phyloP scores from a whole-genome alignment of 2,113 vertebrate species.

The Sula dactylatra region DNA sequence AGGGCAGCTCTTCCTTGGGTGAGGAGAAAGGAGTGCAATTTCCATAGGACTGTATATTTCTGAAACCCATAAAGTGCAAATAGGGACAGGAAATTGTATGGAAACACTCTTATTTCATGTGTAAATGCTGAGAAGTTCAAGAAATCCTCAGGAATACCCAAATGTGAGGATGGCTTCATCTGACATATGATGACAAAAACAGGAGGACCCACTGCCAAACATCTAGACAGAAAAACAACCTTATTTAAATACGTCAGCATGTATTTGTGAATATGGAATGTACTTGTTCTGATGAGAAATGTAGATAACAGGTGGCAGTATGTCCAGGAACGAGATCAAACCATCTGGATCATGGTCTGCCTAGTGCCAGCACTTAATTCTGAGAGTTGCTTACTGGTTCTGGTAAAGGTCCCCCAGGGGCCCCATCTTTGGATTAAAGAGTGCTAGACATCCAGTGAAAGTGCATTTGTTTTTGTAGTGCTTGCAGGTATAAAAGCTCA shows the following conservation, averaged over 20 bases:
- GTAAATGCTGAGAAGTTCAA: background rate
- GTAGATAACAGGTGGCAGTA: background rate
- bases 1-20: background rate
- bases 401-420: background rate
- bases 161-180: background rate
- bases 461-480: background rate
- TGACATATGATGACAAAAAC: background rate
- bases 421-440: background rate
- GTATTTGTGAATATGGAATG: background rate
- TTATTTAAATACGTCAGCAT: background rate
- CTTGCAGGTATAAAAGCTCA: background rate
- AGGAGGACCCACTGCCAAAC: background rate
- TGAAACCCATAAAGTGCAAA: background rate
- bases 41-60: background rate
- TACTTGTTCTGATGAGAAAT: background rate
- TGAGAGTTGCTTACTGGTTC: background rate
- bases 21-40: background rate
- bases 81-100: background rate
- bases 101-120: background rate
- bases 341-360: background rate
- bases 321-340: background rate
- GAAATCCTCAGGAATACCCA: background rate
- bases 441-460: background rate
- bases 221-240: background rate
- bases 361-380: background rate